Conservation (phyloP, 2,113 vertebrate species). For the Galeopterus variegatus region DNA sequence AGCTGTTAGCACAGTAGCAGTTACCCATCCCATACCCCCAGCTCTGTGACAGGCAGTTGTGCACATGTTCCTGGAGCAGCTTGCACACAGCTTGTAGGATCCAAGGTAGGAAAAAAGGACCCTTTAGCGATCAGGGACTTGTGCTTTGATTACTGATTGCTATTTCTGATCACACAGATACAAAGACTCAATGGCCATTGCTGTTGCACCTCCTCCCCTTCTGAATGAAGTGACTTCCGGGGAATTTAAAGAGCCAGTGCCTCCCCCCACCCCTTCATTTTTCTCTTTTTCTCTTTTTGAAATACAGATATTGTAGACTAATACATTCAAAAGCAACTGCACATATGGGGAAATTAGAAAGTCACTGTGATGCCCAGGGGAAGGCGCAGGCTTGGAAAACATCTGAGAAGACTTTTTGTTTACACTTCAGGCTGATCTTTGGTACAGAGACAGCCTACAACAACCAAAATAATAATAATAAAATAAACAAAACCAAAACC, state of each 20-base stretch:
- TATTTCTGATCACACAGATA: neutral
- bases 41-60: neutral
- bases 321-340: neutral
- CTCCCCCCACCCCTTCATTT: neutral
- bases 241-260: neutral
- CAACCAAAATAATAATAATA: neutral
- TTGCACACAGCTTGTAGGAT: neutral
- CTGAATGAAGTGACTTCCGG: neutral
- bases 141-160: neutral
- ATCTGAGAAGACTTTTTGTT: neutral
- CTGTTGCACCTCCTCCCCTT: neutral
- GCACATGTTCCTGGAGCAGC: neutral
- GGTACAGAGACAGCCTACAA: neutral
- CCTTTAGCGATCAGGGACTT: neutral
- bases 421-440: neutral
- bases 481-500: neutral
- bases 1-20: neutral
- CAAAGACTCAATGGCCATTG: neutral
- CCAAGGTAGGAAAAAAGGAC: neutral
- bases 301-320: neutral
- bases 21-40: no score
- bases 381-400: neutral
- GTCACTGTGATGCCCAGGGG: neutral
- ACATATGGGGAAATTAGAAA: neutral
- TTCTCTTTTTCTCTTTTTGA: neutral